Percentiles rank a stretch among this genome's conserved stretches.
phyloP scores from a whole-genome alignment of 2,113 vertebrate species.

The Stigmatopora nigra region DNA sequence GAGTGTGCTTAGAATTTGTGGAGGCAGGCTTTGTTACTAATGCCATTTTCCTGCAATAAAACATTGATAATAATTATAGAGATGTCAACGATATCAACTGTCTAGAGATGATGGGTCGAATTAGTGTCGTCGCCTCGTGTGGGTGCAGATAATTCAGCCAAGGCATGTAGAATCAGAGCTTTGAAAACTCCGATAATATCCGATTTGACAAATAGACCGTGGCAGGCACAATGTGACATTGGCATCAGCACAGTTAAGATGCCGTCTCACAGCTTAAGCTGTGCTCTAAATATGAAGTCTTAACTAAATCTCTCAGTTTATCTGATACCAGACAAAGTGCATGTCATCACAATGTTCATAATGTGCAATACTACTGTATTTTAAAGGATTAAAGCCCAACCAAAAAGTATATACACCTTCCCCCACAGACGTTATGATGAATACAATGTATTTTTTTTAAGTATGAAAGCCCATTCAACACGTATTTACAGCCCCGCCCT shows the following conservation, averaged over 20 bases:
- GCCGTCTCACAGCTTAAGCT: constrained; percentile 62
- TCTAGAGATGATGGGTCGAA: constrained; percentile 23
- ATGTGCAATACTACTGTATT: too few species aligned
- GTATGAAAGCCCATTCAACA: too few species aligned
- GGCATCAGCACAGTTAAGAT: constrained; percentile 61
- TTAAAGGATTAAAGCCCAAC: too few species aligned
- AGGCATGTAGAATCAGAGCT: constrained; percentile 27
- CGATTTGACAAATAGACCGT: constrained; percentile 56
- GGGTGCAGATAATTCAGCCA: constrained; percentile 35
- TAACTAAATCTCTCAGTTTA: constrained; percentile 69
- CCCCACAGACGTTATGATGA: too few species aligned
- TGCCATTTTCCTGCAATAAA: constrained; percentile 7
- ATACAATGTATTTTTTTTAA: too few species aligned
- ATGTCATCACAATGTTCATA: too few species aligned
- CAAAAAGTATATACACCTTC: too few species aligned
- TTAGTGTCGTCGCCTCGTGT: constrained; percentile 19
- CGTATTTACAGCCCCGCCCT: too few species aligned
- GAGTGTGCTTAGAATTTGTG: not conserved
- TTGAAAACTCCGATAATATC: constrained; percentile 50
- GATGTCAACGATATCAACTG: constrained; percentile 11
- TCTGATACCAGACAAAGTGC: constrained; percentile 68
- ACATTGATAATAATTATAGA: constrained; percentile 8
- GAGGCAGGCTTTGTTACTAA: not conserved
- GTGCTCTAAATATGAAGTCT: constrained; percentile 71
- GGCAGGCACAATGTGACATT: constrained; percentile 63